phyloP scores from a whole-genome alignment of 2,797 vertebrate genomes.

The Esox masquinongy region DNA sequence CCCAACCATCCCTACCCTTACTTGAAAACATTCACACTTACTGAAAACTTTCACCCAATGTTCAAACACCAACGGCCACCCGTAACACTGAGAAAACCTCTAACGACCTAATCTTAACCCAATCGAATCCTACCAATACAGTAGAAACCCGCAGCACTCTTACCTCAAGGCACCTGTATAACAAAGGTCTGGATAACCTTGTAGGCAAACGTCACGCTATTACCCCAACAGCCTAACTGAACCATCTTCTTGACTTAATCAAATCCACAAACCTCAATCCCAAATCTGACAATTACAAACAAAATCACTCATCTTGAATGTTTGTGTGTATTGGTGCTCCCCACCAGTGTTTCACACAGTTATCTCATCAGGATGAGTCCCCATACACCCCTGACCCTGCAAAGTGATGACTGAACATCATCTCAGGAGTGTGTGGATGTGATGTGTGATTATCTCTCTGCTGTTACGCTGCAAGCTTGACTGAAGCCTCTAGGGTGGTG shows the following conservation, averaged over 20 bases:
- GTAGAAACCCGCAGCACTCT: background rate
- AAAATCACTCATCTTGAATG: background rate
- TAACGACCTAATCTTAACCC: background rate
- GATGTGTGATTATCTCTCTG: constrained; percentile 2
- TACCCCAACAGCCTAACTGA: too few species aligned
- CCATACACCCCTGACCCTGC: background rate
- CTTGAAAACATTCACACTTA: background rate
- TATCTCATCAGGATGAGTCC: constrained; percentile 2
- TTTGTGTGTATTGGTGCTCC: background rate
- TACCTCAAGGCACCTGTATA: background rate
- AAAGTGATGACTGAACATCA: background rate
- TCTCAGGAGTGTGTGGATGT: background rate
- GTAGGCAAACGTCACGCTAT: too few species aligned
- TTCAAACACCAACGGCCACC: background rate
- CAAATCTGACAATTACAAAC: background rate
- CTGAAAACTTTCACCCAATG: background rate
- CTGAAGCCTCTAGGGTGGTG: background rate
- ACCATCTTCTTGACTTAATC: too few species aligned
- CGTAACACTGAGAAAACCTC: background rate
- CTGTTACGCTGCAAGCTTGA: background rate
- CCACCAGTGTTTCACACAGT: background rate
- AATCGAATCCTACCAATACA: background rate
- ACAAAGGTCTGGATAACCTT: too few species aligned
- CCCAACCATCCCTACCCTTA: background rate
- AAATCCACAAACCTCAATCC: background rate